Base-by-base conservation (phyloP, 2,113 vertebrate genomes). In the Burhinus oedicnemus region DNA sequence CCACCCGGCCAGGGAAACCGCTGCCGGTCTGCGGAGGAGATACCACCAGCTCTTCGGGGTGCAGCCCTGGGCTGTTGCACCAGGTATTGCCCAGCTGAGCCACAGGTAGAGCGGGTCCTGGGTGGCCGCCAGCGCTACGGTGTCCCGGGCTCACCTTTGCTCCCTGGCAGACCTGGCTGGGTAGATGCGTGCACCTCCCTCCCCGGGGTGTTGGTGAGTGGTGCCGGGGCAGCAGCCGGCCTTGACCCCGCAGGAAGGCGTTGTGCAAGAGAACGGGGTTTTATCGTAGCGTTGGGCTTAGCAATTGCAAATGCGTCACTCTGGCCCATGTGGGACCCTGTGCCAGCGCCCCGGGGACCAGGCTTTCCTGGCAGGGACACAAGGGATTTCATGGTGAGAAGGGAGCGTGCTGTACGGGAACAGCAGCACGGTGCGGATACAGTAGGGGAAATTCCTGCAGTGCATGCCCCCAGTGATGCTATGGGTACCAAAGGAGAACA, bases 261-360 rank as follows among this genome's bases (percentile, higher is more conserved):
- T 93, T 93, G 87, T 71, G 88, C 87, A 94, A 91, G 82, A 72
- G 38, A 65, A 81, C 3, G 12, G 34, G 64, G 8, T 45, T 84
- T 95, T 88, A 77, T 93, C 9, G 0, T 45, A 11, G 40, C 1
- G 0, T 9, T 74, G 21, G 34, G 15, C 49, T 87, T 36, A 26
- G 34, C 4, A 2, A 15, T 23, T 45, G 32, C 27, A 32, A n/a
- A 27, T 27, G 38, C 0, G 0, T 87, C 64, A 54, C 27, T 34
- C 20, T 0, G 0, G 57, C 62, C n/a, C 3, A 0, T 12, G 55
- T 1, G 6, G 44, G 38, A 71, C 81, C 32, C 11, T 42, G 71
- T 58, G 83, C 25, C 79, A 65, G 40, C 58, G 49, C 23, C 8
- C 49, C 4, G 5, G 14, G 34, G 64, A 7, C 11, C 32, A 11